Conservation (phyloP, 2,113 vertebrate species). For the Hepsetus odoe region DNA sequence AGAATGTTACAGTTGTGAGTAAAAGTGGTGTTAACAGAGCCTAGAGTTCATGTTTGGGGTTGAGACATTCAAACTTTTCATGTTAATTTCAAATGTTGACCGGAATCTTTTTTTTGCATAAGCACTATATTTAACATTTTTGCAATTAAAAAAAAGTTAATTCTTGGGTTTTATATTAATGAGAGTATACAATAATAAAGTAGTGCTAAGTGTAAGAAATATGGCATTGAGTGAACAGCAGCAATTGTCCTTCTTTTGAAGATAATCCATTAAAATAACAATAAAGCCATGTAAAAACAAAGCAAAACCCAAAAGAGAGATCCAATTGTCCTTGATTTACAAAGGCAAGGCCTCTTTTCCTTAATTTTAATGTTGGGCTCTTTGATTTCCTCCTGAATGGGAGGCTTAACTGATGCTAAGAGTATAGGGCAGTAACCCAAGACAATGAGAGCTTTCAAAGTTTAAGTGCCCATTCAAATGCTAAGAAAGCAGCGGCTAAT, state of each 20-base stretch:
- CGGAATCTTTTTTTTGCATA: too few species aligned
- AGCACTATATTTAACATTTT: too few species aligned
- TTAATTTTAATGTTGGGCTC: slow-evolving; percentile 73
- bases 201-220: too few species aligned
- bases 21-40: too few species aligned
- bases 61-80: too few species aligned
- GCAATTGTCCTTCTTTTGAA: slow-evolving; percentile 49
- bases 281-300: slow-evolving; percentile 64
- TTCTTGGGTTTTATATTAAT: too few species aligned
- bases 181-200: too few species aligned
- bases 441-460: slow-evolving; percentile 82
- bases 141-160: too few species aligned
- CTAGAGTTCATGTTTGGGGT: too few species aligned
- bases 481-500: slow-evolving; percentile 77
- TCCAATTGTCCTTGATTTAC: slow-evolving; percentile 60
- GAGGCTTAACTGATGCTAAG: slow-evolving; percentile 72
- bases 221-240: too few species aligned
- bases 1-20: too few species aligned
- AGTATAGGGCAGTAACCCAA: slow-evolving; percentile 74
- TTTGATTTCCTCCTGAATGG: slow-evolving; percentile 77
- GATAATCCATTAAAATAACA: slow-evolving; percentile 64
- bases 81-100: too few species aligned
- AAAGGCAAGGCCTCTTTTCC: slow-evolving; percentile 62
- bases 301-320: slow-evolving; percentile 50
- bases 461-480: slow-evolving; percentile 80